Evolutionary conservation across 2,113 vertebrate species (phyloP), one percentile per base, ranked within the genome.

Genomic region (Chinchilla lanigera): DNA sequence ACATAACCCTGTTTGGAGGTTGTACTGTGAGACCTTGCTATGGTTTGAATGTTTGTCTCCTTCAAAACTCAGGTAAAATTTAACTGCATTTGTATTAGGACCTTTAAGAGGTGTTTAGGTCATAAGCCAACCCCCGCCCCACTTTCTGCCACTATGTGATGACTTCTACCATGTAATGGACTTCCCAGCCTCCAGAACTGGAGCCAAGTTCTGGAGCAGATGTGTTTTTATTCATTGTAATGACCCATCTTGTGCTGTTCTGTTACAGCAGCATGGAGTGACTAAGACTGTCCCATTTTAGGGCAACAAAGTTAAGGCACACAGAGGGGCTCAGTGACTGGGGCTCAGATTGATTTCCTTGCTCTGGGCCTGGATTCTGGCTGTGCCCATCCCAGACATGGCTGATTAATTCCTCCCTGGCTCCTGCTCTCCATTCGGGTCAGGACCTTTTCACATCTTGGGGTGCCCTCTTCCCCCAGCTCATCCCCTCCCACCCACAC

Each of bases 331-430:
- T 7, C 4, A 17, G 38, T 30, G 58, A 19, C 47, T 4, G 9
- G n/a, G 22, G 9, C 28, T 1, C 20, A 35, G 16, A 24, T 28
- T 1, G 38, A 67, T 22, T 41, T 12, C 78, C 85, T 67, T 63
- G 56, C 50, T 54, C 78, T 81, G 78, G 65, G 30, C 65, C 33
- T 35, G 33, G 65, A 35, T n/a, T 33, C n/a, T 26, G 28, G 33
- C 65, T 35, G 65, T 67, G 60, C 24, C 33, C 28, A 24, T 20
- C 22, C 24, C 5, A 0, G 8, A 0, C 2, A 1, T 0, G 17
- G 7, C 47, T 89, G 6, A 11, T n/a, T 2, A 33, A 17, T 60
- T 80, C 38, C 38, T 35, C 61, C 44, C 12, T n/a, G 38, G 24
- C 26, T 65, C 44, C 80, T 54, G 22, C 22, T 61, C 52, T 20